Percentiles rank a stretch among this genome's conserved stretches.
phyloP scores from a whole-genome alignment of 2,113 vertebrate species.

The Callorhinus ursinus region DNA sequence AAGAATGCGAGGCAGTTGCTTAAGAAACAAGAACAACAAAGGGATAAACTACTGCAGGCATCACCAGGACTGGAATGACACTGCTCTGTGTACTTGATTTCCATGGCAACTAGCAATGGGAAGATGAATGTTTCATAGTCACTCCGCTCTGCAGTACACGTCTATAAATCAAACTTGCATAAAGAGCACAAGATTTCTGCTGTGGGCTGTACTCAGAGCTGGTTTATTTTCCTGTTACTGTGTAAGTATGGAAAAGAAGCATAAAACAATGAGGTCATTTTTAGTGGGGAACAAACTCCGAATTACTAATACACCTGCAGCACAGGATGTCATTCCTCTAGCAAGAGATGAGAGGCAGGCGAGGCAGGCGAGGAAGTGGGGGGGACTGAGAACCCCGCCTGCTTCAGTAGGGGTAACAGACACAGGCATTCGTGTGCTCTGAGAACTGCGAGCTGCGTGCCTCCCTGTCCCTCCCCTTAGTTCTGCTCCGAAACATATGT shows the following conservation, averaged over 20 bases:
- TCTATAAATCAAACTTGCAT: slow-evolving; percentile 93
- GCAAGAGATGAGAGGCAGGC: slow-evolving; percentile 50
- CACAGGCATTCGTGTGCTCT: background rate
- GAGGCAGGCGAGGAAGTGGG: background rate
- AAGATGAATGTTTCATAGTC: slow-evolving; percentile 90
- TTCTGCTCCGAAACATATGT: slow-evolving; percentile 14
- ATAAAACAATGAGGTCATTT: slow-evolving; percentile 87
- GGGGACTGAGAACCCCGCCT: background rate
- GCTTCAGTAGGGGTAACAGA: slow-evolving; percentile 40
- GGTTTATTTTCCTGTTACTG: slow-evolving; percentile 88
- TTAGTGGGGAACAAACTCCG: slow-evolving; percentile 82
- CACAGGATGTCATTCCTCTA: slow-evolving; percentile 76
- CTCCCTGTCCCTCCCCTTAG: background rate
- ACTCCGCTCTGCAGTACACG: slow-evolving; percentile 86
- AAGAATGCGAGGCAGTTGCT: slow-evolving; percentile 88
- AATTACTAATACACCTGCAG: slow-evolving; percentile 80
- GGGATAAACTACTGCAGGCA: slow-evolving; percentile 89
- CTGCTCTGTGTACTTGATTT: slow-evolving; percentile 90
- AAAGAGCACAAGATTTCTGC: slow-evolving; percentile 87
- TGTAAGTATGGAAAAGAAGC: slow-evolving; percentile 88
- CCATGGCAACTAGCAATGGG: slow-evolving; percentile 91
- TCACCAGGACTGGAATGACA: slow-evolving; percentile 89
- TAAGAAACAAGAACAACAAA: slow-evolving; percentile 91
- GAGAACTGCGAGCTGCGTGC: background rate
- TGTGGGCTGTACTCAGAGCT: slow-evolving; percentile 84